Conservation (phyloP, 1,140 invertebrate species). For the Brachionus manjavacas region DNA sequence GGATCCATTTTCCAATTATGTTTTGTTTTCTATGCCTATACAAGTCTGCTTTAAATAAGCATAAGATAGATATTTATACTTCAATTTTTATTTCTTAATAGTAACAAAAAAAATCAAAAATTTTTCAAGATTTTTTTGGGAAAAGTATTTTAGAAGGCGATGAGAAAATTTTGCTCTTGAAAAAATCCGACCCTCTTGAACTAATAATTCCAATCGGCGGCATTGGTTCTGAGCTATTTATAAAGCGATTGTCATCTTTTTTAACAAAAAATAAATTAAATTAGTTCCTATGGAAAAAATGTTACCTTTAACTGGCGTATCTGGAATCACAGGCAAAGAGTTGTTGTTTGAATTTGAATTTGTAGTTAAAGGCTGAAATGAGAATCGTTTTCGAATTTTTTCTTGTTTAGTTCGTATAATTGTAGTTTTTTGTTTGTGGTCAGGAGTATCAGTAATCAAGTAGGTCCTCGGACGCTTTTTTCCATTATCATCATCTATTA, state of each 20-base stretch:
- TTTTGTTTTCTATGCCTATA: not conserved
- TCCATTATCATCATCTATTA: not conserved
- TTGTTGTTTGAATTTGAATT: not conserved
- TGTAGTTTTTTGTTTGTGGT: slow-evolving; percentile 40
- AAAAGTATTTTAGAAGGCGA: not conserved
- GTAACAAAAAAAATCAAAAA: not conserved
- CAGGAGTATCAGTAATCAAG: slow-evolving; percentile 39
- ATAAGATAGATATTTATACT: not conserved
- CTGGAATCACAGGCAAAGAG: slow-evolving; percentile 29
- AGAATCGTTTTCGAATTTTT: slow-evolving; percentile 16
- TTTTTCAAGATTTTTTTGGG: not conserved
- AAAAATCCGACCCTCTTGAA: not conserved
- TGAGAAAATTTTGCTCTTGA: slow-evolving; percentile 7
- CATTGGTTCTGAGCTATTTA: not conserved
- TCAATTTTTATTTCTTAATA: not conserved
- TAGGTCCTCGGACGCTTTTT: slow-evolving; percentile 22
- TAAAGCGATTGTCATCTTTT: not conserved
- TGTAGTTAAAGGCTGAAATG: slow-evolving; percentile 28
- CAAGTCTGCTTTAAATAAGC: not conserved
- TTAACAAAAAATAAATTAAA: not conserved
- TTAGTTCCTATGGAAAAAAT: not conserved
- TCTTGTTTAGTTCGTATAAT: slow-evolving; percentile 33
- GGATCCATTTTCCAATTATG: not conserved
- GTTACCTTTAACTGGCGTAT: slow-evolving; percentile 20
- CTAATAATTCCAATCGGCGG: not conserved